phyloP scores from a whole-genome alignment of 2,113 vertebrate genomes.

The Loxodonta africana region DNA sequence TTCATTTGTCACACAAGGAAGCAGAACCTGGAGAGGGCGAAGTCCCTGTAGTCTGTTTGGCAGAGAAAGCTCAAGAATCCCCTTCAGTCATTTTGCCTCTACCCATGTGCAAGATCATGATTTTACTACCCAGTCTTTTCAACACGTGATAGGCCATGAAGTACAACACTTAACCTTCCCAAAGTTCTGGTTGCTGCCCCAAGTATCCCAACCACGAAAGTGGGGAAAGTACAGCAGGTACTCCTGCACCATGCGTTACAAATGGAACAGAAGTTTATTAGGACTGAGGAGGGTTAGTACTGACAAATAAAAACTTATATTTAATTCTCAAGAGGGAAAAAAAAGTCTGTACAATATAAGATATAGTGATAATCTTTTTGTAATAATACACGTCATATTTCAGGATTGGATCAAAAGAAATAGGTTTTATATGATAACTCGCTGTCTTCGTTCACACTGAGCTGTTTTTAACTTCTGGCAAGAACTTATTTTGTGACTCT shows the following conservation, averaged over 20 bases:
- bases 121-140: neutral
- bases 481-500: neutral
- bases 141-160: neutral
- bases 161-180: neutral
- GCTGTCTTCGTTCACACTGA: neutral
- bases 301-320: neutral
- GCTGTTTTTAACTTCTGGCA: neutral
- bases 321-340: neutral
- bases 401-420: constrained; percentile 1
- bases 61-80: neutral
- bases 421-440: neutral
- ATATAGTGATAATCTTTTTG: neutral
- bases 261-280: neutral
- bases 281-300: neutral
- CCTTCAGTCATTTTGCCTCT: neutral
- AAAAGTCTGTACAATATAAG: neutral
- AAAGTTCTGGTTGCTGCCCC: neutral
- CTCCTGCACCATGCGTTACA: neutral
- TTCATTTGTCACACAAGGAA: constrained; percentile 31
- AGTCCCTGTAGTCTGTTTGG: neutral
- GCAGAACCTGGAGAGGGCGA: neutral
- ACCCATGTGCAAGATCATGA: neutral
- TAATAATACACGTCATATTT: neutral
- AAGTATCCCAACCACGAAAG: neutral
- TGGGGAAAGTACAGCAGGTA: neutral